Conservation (phyloP, 2,797 vertebrate species). For the Hylomyscus alleni region DNA sequence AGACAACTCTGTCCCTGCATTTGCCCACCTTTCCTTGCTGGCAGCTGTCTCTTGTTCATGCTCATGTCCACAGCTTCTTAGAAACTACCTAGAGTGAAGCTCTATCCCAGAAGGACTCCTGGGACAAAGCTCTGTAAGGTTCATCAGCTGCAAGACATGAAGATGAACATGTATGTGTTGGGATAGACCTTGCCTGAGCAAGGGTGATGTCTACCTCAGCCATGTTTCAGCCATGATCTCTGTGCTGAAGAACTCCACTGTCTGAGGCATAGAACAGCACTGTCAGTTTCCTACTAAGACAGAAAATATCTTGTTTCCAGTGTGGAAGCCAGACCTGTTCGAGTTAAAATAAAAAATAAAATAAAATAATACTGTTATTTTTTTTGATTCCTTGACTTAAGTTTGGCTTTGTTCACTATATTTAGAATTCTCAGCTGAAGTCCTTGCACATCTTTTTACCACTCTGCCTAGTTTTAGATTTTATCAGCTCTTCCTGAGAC, state of each 20-base stretch:
- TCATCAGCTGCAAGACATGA: not conserved
- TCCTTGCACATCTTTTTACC: not conserved
- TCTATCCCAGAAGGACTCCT: not conserved
- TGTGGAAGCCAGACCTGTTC: slow-evolving; percentile 27
- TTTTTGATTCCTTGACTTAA: not conserved
- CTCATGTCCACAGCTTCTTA: not conserved
- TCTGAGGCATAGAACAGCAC: not conserved
- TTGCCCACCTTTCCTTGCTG: too few species aligned
- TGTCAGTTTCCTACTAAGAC: slow-evolving; percentile 12
- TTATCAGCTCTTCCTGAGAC: not conserved
- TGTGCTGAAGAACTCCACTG: not conserved
- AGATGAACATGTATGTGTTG: not conserved
- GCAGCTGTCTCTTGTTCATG: not conserved
- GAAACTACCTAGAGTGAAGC: not conserved
- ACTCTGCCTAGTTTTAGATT: not conserved
- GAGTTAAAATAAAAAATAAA: not conserved
- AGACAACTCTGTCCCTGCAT: not conserved
- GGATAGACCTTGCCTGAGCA: not conserved
- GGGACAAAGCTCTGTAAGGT: not conserved
- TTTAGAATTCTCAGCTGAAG: not conserved
- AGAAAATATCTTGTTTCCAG: slow-evolving; percentile 23
- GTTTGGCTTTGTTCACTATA: not conserved
- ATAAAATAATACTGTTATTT: not conserved
- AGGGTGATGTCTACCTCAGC: not conserved
- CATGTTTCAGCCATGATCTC: not conserved